These are phyloP conservation scores for Vireo altiloquus DNA, from an alignment of 2,113 vertebrate species.

Conservation along the genomic window DNA sequence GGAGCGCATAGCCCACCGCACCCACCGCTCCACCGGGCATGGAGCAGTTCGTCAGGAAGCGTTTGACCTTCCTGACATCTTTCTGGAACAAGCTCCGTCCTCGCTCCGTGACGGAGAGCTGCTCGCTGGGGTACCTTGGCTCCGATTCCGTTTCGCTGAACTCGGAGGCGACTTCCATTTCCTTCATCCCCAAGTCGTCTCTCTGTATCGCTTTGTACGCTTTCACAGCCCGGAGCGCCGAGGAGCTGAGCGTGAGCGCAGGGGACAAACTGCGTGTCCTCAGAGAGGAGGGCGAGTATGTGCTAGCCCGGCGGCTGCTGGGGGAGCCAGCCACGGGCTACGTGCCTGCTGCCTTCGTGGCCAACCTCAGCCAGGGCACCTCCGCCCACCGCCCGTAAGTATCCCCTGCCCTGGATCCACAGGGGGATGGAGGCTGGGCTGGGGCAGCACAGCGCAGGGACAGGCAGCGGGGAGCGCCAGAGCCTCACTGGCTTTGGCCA, in stretches of 20 bases:
- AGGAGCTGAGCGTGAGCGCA: conserved; percentile 82
- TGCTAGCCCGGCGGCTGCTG: conserved; percentile 82
- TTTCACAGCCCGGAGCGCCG: conserved; percentile 81
- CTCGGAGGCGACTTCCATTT: background rate
- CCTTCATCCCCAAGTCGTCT: conserved; percentile 54
- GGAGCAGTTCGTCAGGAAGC: conserved; percentile 85
- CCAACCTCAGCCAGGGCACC: conserved; percentile 76
- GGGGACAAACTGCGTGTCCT: conserved; percentile 87
- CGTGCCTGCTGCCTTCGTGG: conserved; percentile 83
- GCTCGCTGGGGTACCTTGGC: conserved; percentile 16
- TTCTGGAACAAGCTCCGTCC: conserved; percentile 92
- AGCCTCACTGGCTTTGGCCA: background rate
- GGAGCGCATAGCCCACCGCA: background rate
- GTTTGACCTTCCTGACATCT: conserved; percentile 76
- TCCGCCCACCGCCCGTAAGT: conserved; percentile 85
- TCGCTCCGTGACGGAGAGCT: conserved; percentile 35
- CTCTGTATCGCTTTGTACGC: conserved; percentile 82
- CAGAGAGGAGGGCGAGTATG: conserved; percentile 81
- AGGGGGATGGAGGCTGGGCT: background rate
- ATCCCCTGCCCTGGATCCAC: fast-evolving
- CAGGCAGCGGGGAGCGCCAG: fast-evolving
- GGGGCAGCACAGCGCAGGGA: fast-evolving
- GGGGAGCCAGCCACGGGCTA: conserved; percentile 80
- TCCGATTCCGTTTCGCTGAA: conserved; percentile 27
- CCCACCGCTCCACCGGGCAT: background rate